A percentile compares a stretch with the other conserved stretches of the same genome.
These are phyloP conservation scores for Clitarchus hookeri DNA, from an alignment of 2,888 invertebrate genomes.

Conservation along the genomic window DNA sequence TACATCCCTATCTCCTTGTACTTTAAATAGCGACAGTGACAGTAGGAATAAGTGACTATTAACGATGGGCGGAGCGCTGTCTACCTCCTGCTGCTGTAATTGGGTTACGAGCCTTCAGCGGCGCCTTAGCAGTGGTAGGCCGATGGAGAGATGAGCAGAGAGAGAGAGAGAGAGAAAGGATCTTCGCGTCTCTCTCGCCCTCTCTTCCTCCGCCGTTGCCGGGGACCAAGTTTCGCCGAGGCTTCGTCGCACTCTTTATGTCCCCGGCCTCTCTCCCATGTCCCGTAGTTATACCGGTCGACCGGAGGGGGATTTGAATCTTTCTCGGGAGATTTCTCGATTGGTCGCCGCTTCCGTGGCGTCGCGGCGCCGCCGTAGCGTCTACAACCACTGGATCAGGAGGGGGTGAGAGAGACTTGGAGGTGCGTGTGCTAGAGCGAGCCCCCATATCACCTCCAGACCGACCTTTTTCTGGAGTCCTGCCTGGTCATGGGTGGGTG, in stretches of 20 bases:
- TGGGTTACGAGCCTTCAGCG: background rate
- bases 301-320: slow-evolving; percentile 50
- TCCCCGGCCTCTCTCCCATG: slow-evolving; percentile 20
- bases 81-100: background rate
- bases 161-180: background rate
- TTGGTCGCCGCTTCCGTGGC: slow-evolving; percentile 50
- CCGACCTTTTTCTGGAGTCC: too few species aligned
- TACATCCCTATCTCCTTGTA: too few species aligned
- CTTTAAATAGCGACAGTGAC: too few species aligned
- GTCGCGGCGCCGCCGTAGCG: slow-evolving; percentile 46
- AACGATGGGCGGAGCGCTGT: too few species aligned
- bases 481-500: too few species aligned
- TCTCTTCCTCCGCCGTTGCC: background rate
- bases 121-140: background rate
- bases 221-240: background rate
- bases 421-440: too few species aligned
- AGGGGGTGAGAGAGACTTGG: slow-evolving; percentile 33
- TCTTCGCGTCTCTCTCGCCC: background rate
- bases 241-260: background rate
- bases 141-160: background rate
- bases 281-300: slow-evolving; percentile 41
- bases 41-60: too few species aligned
- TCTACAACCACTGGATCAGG: slow-evolving; percentile 42
- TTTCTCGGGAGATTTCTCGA: slow-evolving; percentile 47
- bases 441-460: too few species aligned